These are phyloP conservation scores for Mastomys coucha DNA, from an alignment of 2,113 vertebrate species.

Conservation along the genomic window DNA sequence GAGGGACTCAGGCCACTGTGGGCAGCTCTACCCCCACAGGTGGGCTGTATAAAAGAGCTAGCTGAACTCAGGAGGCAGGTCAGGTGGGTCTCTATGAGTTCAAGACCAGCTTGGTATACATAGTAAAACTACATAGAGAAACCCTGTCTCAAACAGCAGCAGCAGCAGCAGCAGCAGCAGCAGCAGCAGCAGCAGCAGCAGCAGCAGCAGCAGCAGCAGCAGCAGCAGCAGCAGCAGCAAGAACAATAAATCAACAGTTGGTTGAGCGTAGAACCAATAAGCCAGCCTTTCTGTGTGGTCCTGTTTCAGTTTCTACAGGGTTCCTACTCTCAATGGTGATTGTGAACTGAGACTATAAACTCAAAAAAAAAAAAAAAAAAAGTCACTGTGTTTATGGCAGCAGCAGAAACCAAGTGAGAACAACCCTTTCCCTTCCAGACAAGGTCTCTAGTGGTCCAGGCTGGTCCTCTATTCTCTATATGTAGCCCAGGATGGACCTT, in stretches of 20 bases:
- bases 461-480: background rate
- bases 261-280: background rate
- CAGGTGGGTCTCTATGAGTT: background rate
- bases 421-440: background rate
- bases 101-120: background rate
- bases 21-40: background rate
- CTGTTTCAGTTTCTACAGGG: background rate
- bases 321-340: background rate
- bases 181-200: too few relatives aligned
- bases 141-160: background rate
- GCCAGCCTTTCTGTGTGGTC: background rate
- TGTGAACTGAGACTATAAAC: background rate
- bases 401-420: background rate
- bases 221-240: too few relatives aligned
- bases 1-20: background rate
- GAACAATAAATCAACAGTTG: background rate
- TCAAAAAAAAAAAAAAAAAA: too few relatives aligned
- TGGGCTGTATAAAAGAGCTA: background rate
- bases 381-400: background rate
- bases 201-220: too few relatives aligned
- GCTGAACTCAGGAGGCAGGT: background rate
- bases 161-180: background rate
- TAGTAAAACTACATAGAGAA: background rate
- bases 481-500: background rate
- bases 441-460: background rate